phyloP scores from a whole-genome alignment of 2,888 invertebrate species.

The Labia minor region DNA sequence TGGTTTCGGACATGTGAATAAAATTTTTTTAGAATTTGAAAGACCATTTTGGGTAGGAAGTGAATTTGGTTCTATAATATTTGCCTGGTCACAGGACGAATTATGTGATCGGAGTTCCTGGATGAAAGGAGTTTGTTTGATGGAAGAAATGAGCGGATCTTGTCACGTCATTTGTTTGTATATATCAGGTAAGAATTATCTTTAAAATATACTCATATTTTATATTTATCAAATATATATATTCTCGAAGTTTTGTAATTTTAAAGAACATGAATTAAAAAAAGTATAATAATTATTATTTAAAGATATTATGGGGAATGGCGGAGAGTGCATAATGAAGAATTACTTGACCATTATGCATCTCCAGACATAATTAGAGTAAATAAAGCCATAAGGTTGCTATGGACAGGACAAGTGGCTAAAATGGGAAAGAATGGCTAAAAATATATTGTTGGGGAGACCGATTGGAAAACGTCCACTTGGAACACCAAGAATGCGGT shows the following conservation, averaged over 20 bases:
- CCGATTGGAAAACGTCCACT: too few species aligned
- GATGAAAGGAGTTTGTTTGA: conserved; percentile 55
- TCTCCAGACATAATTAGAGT: too few species aligned
- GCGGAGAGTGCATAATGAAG: too few species aligned
- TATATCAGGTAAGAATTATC: conserved; percentile 38
- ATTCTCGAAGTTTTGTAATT: background rate
- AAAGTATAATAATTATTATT: background rate
- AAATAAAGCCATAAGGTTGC: too few species aligned
- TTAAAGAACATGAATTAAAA: too few species aligned
- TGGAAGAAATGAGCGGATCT: conserved; percentile 61
- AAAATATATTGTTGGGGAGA: too few species aligned
- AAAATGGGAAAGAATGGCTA: too few species aligned
- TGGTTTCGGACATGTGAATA: conserved; percentile 64
- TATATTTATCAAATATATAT: background rate
- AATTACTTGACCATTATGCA: too few species aligned
- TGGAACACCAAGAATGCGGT: too few species aligned
- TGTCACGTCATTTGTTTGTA: conserved; percentile 61
- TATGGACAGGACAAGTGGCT: too few species aligned
- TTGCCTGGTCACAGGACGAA: conserved; percentile 60
- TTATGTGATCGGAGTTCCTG: conserved; percentile 50
- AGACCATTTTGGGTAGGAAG: conserved; percentile 63
- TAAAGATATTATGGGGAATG: too few species aligned
- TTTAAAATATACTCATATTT: background rate
- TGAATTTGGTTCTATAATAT: conserved; percentile 49
- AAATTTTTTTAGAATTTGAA: conserved; percentile 66